Conservation (phyloP, 1,140 invertebrate genomes). For the Scaptomyza graminum region DNA sequence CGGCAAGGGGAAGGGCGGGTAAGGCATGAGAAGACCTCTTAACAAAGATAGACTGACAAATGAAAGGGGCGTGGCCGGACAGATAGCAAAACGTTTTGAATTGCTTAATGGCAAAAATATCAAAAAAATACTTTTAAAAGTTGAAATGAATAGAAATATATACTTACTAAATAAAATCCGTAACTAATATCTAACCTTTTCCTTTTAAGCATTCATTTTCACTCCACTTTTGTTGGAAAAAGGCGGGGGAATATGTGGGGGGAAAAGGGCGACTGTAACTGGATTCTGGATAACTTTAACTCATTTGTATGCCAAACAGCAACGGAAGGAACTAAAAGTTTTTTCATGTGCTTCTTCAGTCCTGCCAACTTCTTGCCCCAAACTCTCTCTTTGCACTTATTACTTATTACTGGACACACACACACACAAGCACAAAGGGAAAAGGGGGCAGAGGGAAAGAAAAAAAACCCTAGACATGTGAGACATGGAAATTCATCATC, state of each 20-base stretch:
- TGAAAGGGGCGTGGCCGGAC: slow-evolving; percentile 51
- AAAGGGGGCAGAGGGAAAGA: not conserved
- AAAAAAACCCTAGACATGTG: slow-evolving; percentile 77
- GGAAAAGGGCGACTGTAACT: not conserved
- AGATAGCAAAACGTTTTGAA: not conserved
- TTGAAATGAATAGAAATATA: no score
- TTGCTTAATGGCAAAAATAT: not conserved
- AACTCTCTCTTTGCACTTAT: slow-evolving; percentile 68
- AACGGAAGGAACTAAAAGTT: slow-evolving; percentile 77
- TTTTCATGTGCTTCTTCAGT: slow-evolving; percentile 60
- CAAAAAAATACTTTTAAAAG: not conserved
- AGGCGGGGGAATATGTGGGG: no score
- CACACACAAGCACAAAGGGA: slow-evolving; percentile 8
- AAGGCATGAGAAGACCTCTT: slow-evolving; percentile 4
- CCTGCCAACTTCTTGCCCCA: slow-evolving; percentile 35
- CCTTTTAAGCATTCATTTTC: slow-evolving; percentile 42
- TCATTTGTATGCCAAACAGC: slow-evolving; percentile 81
- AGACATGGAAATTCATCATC: slow-evolving; percentile 83
- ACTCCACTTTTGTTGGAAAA: slow-evolving; percentile 26
- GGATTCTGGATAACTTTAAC: slow-evolving; percentile 61
- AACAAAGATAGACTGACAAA: slow-evolving; percentile 49
- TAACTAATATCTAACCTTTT: no score
- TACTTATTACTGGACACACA: slow-evolving; percentile 78
- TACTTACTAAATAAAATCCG: no score
- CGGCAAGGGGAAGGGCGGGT: not conserved